Base-by-base conservation (phyloP, 2,888 invertebrate species). In the Sinhomidia bicolor region DNA sequence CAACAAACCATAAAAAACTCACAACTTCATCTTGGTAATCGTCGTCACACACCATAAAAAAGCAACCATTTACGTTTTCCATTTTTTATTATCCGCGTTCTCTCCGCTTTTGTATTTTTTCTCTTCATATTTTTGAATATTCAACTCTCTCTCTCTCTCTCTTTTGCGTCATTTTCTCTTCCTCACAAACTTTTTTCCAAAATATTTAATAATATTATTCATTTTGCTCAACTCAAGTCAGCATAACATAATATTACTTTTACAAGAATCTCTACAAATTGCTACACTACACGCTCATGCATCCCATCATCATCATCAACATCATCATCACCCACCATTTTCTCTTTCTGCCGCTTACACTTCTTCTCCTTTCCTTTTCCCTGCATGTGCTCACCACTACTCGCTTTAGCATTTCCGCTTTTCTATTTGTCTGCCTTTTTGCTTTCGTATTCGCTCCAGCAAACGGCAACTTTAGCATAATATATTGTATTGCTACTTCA, bases 391-490 rank as follows among this genome's bases (percentile, higher is more conserved):
- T 60, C 26, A 23, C 26, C 26, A 60, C 60, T 60, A 9, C 23
- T 20, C 7, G 26, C 14, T 65, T 65, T 47, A 44, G 23, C 71
- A 47, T 71, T 71, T 71, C 71, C 71, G 71, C 44, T 71, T 44
- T 71, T 44, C 32, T 29, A 4, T 65, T 29, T 62, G 5, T 20
- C 54, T 3, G 6, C 2, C 9, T n/a, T 20, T n/a, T 32, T 62
- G 5, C 60, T 29, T 17, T 65, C 14, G 0, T 14, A 7, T 26
- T 47, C 14, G 44, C n/a, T 41, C 36, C 20, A n/a, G n/a, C n/a
- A n/a, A n/a, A n/a, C n/a, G n/a, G n/a, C n/a, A n/a, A n/a, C n/a
- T 1, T 36, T 68, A 14, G 41, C 36, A 68, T 10, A 68, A 41
- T 68, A 17, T 47, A 71, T 4, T 44, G 41, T 23, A 1, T 36